A percentile compares a stretch with the other conserved stretches of the same genome.
Conservation (phyloP, 2,113 vertebrate species). For the Cyprichromis sp. region DNA sequence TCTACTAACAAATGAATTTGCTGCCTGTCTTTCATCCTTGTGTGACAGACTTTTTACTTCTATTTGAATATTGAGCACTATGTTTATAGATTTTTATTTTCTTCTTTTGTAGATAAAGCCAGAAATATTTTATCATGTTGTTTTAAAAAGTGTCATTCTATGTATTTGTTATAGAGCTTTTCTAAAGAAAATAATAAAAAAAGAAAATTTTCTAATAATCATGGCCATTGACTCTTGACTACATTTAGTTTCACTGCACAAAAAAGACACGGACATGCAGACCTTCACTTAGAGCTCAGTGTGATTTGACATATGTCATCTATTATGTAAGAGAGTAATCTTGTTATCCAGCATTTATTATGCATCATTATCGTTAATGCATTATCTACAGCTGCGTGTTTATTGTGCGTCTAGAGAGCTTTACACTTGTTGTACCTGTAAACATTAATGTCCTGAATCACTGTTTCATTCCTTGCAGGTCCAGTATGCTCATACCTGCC, state of each 20-base stretch:
- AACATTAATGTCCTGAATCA: background rate
- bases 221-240: background rate
- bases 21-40: background rate
- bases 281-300: background rate
- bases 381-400: background rate
- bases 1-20: conserved; percentile 24
- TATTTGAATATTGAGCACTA: background rate
- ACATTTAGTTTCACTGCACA: background rate
- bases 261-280: background rate
- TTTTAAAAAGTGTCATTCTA: conserved; percentile 4
- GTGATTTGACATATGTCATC: conserved; percentile 12
- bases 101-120: conserved; percentile 17
- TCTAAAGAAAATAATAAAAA: background rate
- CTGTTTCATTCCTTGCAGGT: conserved; percentile 7
- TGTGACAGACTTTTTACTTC: background rate
- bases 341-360: conserved; percentile 37
- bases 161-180: conserved; percentile 45
- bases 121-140: conserved; percentile 42
- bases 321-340: conserved; percentile 42
- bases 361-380: conserved; percentile 45
- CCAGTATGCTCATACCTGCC: background rate
- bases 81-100: conserved; percentile 6
- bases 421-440: conserved; percentile 25
- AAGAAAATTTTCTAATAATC: conserved; percentile 49
- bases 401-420: background rate